Evolutionary conservation across 2,797 vertebrate species (phyloP).

Genomic region (Bradypodion pumilum): DNA sequence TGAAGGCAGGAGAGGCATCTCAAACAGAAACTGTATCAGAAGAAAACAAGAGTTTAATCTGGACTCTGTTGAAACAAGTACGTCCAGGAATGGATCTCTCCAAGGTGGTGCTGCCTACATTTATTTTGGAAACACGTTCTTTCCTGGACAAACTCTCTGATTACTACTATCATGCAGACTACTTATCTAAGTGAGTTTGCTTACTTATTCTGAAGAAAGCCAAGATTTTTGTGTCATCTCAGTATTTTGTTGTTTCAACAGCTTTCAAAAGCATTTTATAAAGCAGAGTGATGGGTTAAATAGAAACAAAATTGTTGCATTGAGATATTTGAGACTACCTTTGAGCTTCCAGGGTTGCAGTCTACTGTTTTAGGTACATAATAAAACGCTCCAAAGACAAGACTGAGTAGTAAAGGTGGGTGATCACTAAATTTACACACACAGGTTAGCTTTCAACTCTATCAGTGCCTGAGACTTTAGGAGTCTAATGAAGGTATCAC

Average conservation of each 20-base stretch:
- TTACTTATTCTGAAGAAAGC: neutral
- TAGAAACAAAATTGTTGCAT: neutral
- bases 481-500: no score
- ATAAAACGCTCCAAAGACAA: no score
- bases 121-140: conserved; percentile 95
- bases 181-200: conserved; percentile 91
- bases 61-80: conserved; percentile 96
- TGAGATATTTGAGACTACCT: no score
- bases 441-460: no score
- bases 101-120: conserved; percentile 96
- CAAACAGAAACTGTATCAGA: conserved; percentile 98
- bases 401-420: no score
- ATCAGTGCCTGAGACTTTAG: no score
- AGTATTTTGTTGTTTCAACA: neutral
- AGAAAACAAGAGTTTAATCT: conserved; percentile 98
- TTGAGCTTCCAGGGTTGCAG: no score
- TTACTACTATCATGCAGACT: conserved; percentile 98
- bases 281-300: neutral
- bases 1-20: conserved; percentile 92
- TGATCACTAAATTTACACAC: no score
- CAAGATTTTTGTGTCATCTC: neutral
- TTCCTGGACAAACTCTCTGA: conserved; percentile 98
- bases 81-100: conserved; percentile 97
- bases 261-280: neutral
- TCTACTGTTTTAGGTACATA: no score